Evolutionary conservation across 1,140 invertebrate species (phyloP), one percentile per base, ranked within the genome.

Genomic region (Kradibia gibbosae): DNA sequence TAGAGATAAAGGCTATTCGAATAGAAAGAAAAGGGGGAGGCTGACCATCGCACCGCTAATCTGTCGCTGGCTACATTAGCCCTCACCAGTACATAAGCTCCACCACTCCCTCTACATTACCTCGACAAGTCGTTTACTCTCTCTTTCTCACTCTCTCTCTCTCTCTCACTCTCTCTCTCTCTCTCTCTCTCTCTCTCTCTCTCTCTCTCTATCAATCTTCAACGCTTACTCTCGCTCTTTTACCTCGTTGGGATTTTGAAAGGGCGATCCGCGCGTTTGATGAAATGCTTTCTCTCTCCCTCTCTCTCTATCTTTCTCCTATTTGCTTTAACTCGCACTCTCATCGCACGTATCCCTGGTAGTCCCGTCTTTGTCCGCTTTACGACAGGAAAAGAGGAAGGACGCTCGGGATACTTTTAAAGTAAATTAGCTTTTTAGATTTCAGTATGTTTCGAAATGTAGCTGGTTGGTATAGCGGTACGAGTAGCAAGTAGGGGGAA

Each of bases 341-440:
- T 8, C 10, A 28, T 60, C 55, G 28, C 20, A 20, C 34, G 3
- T 20, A 4, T 17, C 0, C 13, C 28, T 36, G 15, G 17, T 7
- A 7, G 45, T 10, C 45, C 50, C 50, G 13, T 22, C 20, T 17
- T 36, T 2, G 15, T 39, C 15, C 5, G 31, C 60, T 65, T 36
- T 36, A 36, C 31, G 28, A 72, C 25, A 50, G 42, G 7, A 20
- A 55, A 45, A 60, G 53, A 42, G 50, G 13, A 7, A 76, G 74
- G 53, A 31, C 60, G 53, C 15, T n/a, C 28, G 45, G 83, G 86
- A 90, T 91, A 91, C 90, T 91, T 91, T 91, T 91, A 90, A 91
- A 91, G 90, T 91, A 91, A 91, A 91, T 91, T 91, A 91, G 90
- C 91, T 91, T 91, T 91, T 91, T 90, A 91, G 90, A 91, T 91